Evolutionary conservation across 2,797 vertebrate genomes (phyloP), one percentile per base, ranked within the genome.

Genomic region (Danio jaintianensis): DNA sequence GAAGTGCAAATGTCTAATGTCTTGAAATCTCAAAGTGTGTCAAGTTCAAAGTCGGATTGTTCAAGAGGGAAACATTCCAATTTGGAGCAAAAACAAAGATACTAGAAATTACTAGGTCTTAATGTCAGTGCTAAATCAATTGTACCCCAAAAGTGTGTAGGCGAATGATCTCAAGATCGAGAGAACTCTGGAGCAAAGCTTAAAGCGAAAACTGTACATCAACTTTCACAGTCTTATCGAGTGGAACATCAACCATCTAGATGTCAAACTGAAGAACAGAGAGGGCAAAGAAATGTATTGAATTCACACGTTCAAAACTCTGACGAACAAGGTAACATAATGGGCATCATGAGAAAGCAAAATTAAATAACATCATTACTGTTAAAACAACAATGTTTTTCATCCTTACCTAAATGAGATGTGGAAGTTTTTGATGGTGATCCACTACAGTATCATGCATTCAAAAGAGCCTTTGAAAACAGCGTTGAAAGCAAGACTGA

Each of bases 321-420:
- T 13, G 22, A 38, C 61, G 0, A 11, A 15, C 29, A 61, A 38
- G 61, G 38, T 18, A 61, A 61, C 36, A 38, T 16, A 5, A 13
- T 36, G 5, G 15, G 29, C 4, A 16, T 36, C 12, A 38, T 61
- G 29, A 42, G 4, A 63, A 63, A 18, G 8, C 36, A 64, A 64
- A 43, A 64, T 15, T 10, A 67, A 47, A 67, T 67, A 7, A 45
- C 42, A 66, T 45, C 6, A 0, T 11, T 67, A 6, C 47, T 67
- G 43, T 62, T 62, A 40, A 62, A 62, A 36, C 58, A 36, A 7
- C 59, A 63, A 36, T 16, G 22, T 40, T 36, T 62, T 7, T 62
- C 29, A 62, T 62, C 59, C 12, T 40, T 62, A 8, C 61, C 29
- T 40, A 64, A 64, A 64, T 64, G 16, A 43, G 38, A n/a, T 42